phyloP scores from a whole-genome alignment of 2,797 vertebrate species.

The Oceanodroma leucorhoa region DNA sequence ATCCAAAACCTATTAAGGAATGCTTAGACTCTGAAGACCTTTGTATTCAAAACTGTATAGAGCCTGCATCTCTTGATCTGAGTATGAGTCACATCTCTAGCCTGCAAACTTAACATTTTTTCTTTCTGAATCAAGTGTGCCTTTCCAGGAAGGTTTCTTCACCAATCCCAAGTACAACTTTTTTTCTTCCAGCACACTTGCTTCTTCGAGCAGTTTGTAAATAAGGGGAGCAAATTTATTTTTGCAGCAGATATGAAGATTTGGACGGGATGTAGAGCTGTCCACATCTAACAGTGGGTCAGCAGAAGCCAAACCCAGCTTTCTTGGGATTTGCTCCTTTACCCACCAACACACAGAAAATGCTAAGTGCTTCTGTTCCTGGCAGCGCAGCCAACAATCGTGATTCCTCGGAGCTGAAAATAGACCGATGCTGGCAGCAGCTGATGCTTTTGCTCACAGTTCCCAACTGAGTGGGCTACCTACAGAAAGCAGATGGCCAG shows the following conservation, averaged over 20 bases:
- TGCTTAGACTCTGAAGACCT: neutral
- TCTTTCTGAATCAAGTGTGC: neutral
- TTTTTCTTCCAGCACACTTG: neutral
- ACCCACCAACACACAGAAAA: neutral
- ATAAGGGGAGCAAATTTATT: neutral
- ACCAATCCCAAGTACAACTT: neutral
- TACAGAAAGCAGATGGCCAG: constrained; percentile 56
- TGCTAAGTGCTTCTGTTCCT: constrained; percentile 25
- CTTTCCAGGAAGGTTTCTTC: neutral
- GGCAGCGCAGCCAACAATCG: constrained; percentile 21
- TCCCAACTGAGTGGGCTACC: constrained; percentile 60
- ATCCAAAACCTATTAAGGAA: neutral
- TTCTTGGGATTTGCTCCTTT: neutral
- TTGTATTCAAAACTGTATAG: neutral
- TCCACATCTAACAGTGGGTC: neutral
- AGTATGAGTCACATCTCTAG: neutral
- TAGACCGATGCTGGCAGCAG: constrained; percentile 25
- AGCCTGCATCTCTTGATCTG: neutral
- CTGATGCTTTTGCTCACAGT: constrained; percentile 54
- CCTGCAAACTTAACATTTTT: neutral
- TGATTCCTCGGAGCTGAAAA: constrained; percentile 66
- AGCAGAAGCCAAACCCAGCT: neutral
- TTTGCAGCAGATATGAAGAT: neutral
- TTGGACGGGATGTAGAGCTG: neutral
- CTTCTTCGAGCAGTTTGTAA: neutral